Conservation (phyloP, 2,888 invertebrate genomes). For the Argyresthia albistria region DNA sequence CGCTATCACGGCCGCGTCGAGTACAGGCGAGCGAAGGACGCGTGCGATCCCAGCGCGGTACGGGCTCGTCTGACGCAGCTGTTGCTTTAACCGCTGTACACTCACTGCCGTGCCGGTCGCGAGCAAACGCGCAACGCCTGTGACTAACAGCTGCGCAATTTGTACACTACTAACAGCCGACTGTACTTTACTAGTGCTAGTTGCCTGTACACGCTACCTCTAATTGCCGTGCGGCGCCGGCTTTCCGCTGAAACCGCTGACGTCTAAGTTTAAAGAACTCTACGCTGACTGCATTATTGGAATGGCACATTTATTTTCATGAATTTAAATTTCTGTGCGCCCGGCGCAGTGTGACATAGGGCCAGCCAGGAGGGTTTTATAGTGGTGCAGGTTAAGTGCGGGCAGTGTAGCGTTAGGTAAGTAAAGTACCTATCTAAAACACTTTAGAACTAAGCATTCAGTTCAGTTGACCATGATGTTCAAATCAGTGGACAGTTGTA, state of each 20-base stretch:
- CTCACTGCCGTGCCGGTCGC: too few species aligned
- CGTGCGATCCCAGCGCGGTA: constrained; percentile 17
- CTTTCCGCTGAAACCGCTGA: constrained; percentile 1
- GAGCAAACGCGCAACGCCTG: background rate
- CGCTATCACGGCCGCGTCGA: constrained; percentile 8
- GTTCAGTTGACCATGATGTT: too few species aligned
- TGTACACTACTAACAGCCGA: background rate
- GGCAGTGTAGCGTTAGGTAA: too few species aligned
- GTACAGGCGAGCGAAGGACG: constrained; percentile 20
- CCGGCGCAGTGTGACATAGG: constrained; percentile 1
- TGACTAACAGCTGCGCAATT: constrained; percentile 4
- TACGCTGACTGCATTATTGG: constrained; percentile 9
- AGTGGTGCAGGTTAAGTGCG: background rate
- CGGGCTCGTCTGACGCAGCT: background rate
- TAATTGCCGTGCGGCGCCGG: constrained; percentile 1
- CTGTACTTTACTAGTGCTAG: background rate
- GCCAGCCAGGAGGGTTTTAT: background rate
- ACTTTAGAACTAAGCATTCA: too few species aligned
- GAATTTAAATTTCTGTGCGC: constrained; percentile 6
- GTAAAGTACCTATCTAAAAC: too few species aligned
- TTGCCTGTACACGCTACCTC: constrained; percentile 1
- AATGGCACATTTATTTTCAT: constrained; percentile 8
- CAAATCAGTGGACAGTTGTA: too few species aligned
- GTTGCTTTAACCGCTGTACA: background rate
- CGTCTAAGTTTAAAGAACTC: constrained; percentile 1